Base-by-base conservation (phyloP, 2,888 invertebrate species). In the Eurois occulta region DNA sequence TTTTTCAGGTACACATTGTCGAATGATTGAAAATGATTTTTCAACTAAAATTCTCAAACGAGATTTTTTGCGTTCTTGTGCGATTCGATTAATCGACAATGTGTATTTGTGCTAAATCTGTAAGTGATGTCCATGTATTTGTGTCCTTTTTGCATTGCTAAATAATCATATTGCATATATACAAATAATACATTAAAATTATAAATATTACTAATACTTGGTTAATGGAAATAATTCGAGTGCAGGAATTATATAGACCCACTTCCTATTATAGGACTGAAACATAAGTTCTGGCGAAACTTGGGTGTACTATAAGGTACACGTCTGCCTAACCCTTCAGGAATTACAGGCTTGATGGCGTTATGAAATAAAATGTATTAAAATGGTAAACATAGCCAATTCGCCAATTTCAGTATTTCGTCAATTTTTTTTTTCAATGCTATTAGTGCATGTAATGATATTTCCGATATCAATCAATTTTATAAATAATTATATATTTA, bases 61-160 rank as follows among this genome's bases (percentile, higher is more conserved):
- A 32, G 28, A 58, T 32, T 58, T 58, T 28, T 60, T 18, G 32
- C 21, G 5, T 21, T 24, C 24, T 64, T 64, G 0, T 24, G 24
- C n/a, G 13, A 28, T 28, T 41, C 21, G 35, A 72, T 58, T 58
- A 68, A 28, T 77, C 64, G 80, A 72, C 62, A 78, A 35, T 83
- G 38, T 83, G 60, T 75, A 46, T 41, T 4, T 24, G 60, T 24
- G 18, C 28, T 65, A 52, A 58, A 58, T 75, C 58, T 77, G 60
- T 79, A 62, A 58, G n/a, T 74, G 35, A 52, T 77, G 41, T 87
- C 55, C 5, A 48, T 77, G 86, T 85, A 78, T 71, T 76, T 75
- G 73, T 87, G 73, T 43, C 28, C 41, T 80, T 84, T 72, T 78
- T 81, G 75, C 82, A 81, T 86, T 74, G 75, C 48, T 64, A n/a